Percentiles rank a stretch among this genome's conserved stretches.
These are phyloP conservation scores for Thumatha senex DNA, from an alignment of 2,888 invertebrate species.

Conservation along the genomic window DNA sequence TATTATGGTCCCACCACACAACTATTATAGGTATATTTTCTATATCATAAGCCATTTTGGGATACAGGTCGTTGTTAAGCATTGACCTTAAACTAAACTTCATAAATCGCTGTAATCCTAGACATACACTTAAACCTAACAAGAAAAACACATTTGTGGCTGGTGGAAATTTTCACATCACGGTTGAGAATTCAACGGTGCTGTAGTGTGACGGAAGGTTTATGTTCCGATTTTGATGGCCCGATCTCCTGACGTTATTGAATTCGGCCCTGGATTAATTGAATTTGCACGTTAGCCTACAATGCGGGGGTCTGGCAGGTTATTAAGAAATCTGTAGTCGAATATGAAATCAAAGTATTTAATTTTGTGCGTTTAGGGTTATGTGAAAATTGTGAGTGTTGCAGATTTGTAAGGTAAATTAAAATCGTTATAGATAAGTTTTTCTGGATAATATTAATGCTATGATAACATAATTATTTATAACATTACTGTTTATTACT, in stretches of 20 bases:
- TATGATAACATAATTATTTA: too few species aligned
- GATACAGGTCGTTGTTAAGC: too few species aligned
- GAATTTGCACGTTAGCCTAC: slow-evolving; percentile 55
- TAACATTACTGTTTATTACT: too few species aligned
- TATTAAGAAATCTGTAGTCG: slow-evolving; percentile 49
- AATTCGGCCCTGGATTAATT: slow-evolving; percentile 58
- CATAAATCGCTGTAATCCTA: slow-evolving; percentile 29
- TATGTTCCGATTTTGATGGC: slow-evolving; percentile 50
- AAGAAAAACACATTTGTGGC: slow-evolving; percentile 71
- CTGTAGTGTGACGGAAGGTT: slow-evolving; percentile 45
- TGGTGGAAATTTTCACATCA: slow-evolving; percentile 51
- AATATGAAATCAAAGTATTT: slow-evolving; percentile 34
- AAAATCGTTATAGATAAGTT: not conserved
- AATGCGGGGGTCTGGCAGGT: slow-evolving; percentile 41
- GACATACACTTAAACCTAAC: slow-evolving; percentile 41
- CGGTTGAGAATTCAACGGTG: slow-evolving; percentile 41
- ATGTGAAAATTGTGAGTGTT: slow-evolving; percentile 12
- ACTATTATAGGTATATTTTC: too few species aligned
- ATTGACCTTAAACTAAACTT: not conserved
- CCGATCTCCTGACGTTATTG: slow-evolving; percentile 49
- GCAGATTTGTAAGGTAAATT: not conserved
- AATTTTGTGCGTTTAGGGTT: slow-evolving; percentile 13
- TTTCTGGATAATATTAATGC: too few species aligned
- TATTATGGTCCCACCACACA: too few species aligned
- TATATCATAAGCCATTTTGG: too few species aligned